Base-by-base conservation (phyloP, 53 echinoderm and acorn worm species). In the Crossaster papposus region DNA sequence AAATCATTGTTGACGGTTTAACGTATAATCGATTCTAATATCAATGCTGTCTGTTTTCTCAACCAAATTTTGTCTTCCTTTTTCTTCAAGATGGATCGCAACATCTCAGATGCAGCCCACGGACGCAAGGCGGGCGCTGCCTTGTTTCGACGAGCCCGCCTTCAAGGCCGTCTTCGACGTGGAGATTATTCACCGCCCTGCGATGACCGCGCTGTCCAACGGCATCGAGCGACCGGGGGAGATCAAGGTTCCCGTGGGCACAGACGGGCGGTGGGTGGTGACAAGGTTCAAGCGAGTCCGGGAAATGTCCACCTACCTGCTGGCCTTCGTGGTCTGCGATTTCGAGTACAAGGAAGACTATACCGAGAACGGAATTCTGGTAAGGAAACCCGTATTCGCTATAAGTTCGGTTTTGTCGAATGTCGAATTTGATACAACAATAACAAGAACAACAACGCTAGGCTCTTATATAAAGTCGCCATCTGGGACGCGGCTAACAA, bases 101-200 rank as follows among this genome's bases (percentile, higher is more conserved):
- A 96, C 97, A 0, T 92, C 94, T 33, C 95, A 96, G 89, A 95
- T 96, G 94, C 95, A 96, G 55, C 79, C 97, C 4, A 96, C 95
- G 36, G 94, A 95, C 51, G 97, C 97, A 20, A 79, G 97, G 22
- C 79, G 93, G n/a, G 97, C 97, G 1, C 91, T 96, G 81, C 97
- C 97, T 0, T 96, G 97, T 36, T 96, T 92, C 37, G 97, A 96
- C 77, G 97, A 96, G 80, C 97, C 97, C 2, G 94, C 86, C 30
- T 93, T 96, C 83, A 89, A 91, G 50, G 89, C 97, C 30, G 88
- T 83, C 38, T 96, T 96, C 79, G 94, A 95, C 72, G 86, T 87
- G 14, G 86, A 81, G 44, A 95, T 96, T 64, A 92, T 90, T 32
- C 97, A 96, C 84, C 91, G 88, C 2, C 58, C 65, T 24, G 22